Evolutionary conservation across 2,888 invertebrate genomes (phyloP).

Genomic region (Ichneumoninae sp.): DNA sequence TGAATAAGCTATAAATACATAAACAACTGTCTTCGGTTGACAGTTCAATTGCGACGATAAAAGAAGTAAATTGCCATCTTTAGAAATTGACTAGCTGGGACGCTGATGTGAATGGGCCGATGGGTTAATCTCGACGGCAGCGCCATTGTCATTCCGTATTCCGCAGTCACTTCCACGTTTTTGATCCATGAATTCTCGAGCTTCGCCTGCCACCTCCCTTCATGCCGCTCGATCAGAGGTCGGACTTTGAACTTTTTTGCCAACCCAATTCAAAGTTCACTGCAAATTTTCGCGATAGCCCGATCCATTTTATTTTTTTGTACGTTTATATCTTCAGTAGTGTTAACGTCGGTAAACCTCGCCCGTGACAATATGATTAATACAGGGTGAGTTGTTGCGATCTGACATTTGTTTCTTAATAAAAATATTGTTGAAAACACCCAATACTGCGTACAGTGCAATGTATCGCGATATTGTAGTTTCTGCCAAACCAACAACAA

Average conservation of each 20-base stretch:
- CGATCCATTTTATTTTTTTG: not conserved
- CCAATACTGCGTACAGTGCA: not conserved
- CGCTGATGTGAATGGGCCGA: not conserved
- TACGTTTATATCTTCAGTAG: constrained; percentile 12
- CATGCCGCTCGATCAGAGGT: not conserved
- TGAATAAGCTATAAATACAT: not conserved
- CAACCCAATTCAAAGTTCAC: constrained; percentile 26
- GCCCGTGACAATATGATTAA: constrained; percentile 53
- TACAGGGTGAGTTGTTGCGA: constrained; percentile 47
- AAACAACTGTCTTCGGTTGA: not conserved
- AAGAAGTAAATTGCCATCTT: not conserved
- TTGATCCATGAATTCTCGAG: not conserved
- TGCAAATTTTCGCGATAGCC: not conserved
- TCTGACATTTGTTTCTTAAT: not conserved
- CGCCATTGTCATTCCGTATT: not conserved
- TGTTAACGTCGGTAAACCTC: not conserved
- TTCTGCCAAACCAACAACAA: not conserved
- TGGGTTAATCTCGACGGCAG: not conserved
- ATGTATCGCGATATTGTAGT: not conserved
- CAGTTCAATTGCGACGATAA: not conserved
- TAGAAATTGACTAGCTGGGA: no score
- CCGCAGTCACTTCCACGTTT: not conserved
- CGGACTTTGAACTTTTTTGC: constrained; percentile 51
- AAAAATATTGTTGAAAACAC: not conserved
- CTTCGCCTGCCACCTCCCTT: constrained; percentile 1